phyloP scores from a whole-genome alignment of 2,797 vertebrate species.

The Xenentodon cancila region DNA sequence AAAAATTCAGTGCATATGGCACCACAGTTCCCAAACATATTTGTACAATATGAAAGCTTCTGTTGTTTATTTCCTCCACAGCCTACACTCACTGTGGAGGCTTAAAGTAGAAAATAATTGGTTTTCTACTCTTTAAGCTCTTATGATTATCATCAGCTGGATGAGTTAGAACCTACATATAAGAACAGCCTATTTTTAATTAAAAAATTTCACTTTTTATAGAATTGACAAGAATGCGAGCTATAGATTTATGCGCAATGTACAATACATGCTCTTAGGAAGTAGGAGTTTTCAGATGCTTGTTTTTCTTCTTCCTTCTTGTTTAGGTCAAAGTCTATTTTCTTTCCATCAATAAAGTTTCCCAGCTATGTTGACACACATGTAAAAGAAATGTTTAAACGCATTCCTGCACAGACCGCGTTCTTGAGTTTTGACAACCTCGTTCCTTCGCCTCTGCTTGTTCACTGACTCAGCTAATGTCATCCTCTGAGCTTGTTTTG shows the following conservation, averaged over 20 bases:
- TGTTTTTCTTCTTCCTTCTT: background rate
- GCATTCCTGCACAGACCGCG: no score
- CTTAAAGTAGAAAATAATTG: slow-evolving; percentile 1
- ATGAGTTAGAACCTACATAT: background rate
- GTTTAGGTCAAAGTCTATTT: no score
- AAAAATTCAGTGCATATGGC: background rate
- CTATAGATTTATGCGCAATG: background rate
- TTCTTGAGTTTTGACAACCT: no score
- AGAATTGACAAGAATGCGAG: background rate
- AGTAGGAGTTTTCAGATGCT: background rate
- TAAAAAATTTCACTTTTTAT: background rate
- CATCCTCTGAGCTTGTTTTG: no score
- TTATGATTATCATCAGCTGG: background rate
- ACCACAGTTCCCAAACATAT: slow-evolving; percentile 7
- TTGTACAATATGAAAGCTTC: background rate
- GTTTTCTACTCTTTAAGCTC: background rate
- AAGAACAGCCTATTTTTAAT: background rate
- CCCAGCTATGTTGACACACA: no score
- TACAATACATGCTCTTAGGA: background rate
- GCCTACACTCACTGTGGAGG: background rate
- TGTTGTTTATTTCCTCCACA: background rate
- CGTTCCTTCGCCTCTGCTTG: no score
- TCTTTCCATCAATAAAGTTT: no score
- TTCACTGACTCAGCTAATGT: no score
- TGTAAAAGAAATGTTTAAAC: no score